Percentiles rank a stretch among this genome's conserved stretches.
Evolutionary conservation across 2,888 invertebrate species (phyloP).

Genomic region (Nomada flava): DNA sequence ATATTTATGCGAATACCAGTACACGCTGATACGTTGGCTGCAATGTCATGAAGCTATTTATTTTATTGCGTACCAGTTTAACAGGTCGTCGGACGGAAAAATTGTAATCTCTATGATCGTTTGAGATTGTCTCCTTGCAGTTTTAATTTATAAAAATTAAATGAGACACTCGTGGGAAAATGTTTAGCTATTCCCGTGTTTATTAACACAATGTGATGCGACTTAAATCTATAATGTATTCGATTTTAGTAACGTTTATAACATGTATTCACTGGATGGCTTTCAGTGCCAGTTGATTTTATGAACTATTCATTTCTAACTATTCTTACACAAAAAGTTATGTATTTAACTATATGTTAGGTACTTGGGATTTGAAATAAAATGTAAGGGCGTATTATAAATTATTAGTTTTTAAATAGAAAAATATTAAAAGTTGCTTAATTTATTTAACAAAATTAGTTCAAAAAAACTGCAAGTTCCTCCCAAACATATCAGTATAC

Average conservation of each 20-base stretch:
- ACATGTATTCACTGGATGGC: neutral
- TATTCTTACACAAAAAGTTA: too few relatives aligned
- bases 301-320: too few relatives aligned
- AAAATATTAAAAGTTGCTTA: too few relatives aligned
- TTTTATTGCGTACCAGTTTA: slow-evolving; percentile 15
- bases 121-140: neutral
- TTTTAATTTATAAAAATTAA: neutral
- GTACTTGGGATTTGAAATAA: too few relatives aligned
- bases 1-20: neutral
- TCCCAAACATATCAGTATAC: too few relatives aligned
- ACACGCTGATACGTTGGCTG: neutral
- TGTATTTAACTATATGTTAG: too few relatives aligned
- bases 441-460: too few relatives aligned
- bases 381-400: too few relatives aligned
- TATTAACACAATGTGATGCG: neutral
- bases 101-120: neutral
- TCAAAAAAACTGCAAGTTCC: too few relatives aligned
- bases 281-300: too few relatives aligned
- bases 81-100: slow-evolving; percentile 7
- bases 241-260: neutral
- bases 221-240: neutral
- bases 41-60: neutral
- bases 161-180: neutral
- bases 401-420: too few relatives aligned
- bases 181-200: neutral